phyloP scores from a whole-genome alignment of 37 sponge, comb jelly and placozoan species.

The Ephydatia muelleri region DNA sequence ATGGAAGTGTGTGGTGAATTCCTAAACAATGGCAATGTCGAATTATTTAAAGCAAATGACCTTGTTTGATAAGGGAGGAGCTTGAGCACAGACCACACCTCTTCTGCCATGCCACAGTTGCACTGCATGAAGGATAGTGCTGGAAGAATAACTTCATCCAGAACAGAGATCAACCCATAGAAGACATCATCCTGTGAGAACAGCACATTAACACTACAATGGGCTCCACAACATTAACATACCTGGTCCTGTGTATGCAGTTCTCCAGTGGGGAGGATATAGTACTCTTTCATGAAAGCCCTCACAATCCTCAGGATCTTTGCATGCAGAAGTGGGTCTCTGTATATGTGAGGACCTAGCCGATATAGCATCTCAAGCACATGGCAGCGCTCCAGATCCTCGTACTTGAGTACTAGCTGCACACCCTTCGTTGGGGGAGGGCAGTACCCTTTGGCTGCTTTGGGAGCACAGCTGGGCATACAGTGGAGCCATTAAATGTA shows the following conservation, averaged over 20 bases:
- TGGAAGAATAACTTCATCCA: conserved; percentile 84
- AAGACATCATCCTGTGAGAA: conserved; percentile 31
- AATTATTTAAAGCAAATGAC: no score
- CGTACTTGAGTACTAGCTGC: conserved; percentile 24
- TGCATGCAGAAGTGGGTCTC: conserved; percentile 77
- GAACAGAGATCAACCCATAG: conserved; percentile 39
- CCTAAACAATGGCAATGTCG: no score
- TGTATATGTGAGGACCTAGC: conserved; percentile 80
- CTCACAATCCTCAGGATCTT: conserved; percentile 84
- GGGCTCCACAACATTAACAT: background rate
- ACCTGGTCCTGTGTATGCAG: conserved; percentile 47
- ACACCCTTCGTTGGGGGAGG: background rate
- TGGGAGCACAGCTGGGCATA: conserved; percentile 31
- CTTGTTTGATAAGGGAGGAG: conserved; percentile 82
- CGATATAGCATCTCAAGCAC: conserved; percentile 65
- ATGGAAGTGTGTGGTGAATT: no score
- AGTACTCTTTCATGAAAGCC: conserved; percentile 68
- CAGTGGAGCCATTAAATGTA: background rate
- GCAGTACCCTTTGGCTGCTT: conserved; percentile 48
- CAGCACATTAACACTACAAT: background rate
- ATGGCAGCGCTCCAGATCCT: conserved; percentile 22
- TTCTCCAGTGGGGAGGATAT: conserved; percentile 9
- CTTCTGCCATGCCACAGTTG: conserved; percentile 95
- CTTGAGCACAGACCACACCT: conserved; percentile 89
- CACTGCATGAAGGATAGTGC: conserved; percentile 84